These are phyloP conservation scores for Sebastes vulpes DNA, from an alignment of 2,797 vertebrate genomes.

Conservation along the genomic window DNA sequence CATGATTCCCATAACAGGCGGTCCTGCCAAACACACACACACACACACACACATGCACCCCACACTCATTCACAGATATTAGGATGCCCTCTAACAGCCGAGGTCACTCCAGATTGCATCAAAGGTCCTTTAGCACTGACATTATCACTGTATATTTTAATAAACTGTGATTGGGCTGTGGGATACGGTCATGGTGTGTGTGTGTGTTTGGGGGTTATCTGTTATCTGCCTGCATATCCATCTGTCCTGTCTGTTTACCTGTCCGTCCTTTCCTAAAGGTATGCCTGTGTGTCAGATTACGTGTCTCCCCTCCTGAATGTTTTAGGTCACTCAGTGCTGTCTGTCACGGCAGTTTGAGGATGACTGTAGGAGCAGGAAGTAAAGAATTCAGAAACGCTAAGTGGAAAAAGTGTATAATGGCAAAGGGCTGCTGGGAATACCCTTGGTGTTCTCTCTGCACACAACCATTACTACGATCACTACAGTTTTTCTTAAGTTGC, in stretches of 20 bases:
- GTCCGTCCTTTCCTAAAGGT: constrained; percentile 29
- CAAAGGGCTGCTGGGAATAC: constrained; percentile 1
- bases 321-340: constrained; percentile 36
- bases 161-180: neutral
- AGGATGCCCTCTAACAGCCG: constrained; percentile 50
- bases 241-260: constrained; percentile 17
- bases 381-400: neutral
- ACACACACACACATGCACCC: constrained; percentile 11
- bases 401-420: neutral
- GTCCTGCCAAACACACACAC: constrained; percentile 6
- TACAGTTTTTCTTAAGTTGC: neutral
- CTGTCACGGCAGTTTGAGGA: constrained; percentile 28
- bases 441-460: neutral
- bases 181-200: neutral
- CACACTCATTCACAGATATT: neutral
- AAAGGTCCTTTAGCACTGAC: constrained; percentile 20
- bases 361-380: neutral
- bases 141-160: constrained; percentile 48
- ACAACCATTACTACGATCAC: neutral
- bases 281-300: constrained; percentile 23
- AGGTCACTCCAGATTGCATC: constrained; percentile 51
- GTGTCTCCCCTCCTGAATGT: constrained; percentile 17
- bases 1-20: neutral
- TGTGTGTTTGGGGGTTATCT: neutral
- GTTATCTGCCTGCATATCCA: constrained; percentile 21